Evolutionary conservation across 2,888 invertebrate genomes (phyloP), one percentile per base, ranked within the genome.

Genomic region (Netelia melanura): DNA sequence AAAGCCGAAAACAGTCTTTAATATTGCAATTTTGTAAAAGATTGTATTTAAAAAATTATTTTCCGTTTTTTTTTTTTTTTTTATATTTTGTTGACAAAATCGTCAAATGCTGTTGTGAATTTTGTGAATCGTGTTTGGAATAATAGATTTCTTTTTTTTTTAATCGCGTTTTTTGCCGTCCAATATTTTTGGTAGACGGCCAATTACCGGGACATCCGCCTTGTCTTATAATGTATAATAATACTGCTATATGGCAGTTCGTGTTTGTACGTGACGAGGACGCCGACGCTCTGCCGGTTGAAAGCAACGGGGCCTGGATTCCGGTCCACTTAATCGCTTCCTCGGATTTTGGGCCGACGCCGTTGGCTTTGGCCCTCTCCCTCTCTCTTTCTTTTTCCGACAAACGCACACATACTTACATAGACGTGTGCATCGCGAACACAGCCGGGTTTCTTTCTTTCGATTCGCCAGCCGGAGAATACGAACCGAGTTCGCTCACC

Each of bases 261-360:
- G 48, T 74, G 54, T 70, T 44, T 17, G 58, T 62, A 54, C 76
- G 74, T 74, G 67, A 71, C 72, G 81, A 81, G 80, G 68, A 82
- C 79, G 83, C 74, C 54, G 77, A 82, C 75, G 82, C 70, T 62
- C 68, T 71, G 83, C 84, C 81, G 85, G 88, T 65, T 88, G 87
- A 86, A 90, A 90, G 90, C 91, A 91, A 91, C 91, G 91, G 91
- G 91, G 90, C 89, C 91, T 90, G 90, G 87, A 90, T 91, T 91
- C 91, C 91, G 91, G 91, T 91, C 91, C 90, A 88, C 87, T 90
- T 90, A 90, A 91, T 91, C 91, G 90, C 90, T 91, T 89, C 89
- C 88, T 89, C 86, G 89, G 91, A 90, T 90, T 89, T 88, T 78
- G 71, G 81, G 86, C 80, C 77, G 76, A 65, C 30, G 67, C 67